These are phyloP conservation scores for Gadus chalcogrammus DNA, from an alignment of 2,113 vertebrate genomes.

Conservation along the genomic window DNA sequence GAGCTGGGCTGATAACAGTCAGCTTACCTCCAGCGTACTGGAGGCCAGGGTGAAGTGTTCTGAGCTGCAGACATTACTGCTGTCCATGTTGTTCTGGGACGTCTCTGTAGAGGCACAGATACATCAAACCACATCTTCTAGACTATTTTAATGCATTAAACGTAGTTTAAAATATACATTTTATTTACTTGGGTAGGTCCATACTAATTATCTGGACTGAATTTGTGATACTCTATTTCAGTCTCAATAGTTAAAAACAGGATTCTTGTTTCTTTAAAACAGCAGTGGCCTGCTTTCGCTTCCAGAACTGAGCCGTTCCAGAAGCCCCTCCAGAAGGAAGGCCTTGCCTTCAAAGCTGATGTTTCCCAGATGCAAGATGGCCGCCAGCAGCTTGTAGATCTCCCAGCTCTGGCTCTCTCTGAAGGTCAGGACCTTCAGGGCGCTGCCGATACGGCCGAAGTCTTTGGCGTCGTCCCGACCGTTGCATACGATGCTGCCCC, in stretches of 20 bases:
- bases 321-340: too few species aligned
- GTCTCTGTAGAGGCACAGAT: slow-evolving; percentile 65
- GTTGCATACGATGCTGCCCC: slow-evolving; percentile 75
- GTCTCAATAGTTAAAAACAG: too few species aligned
- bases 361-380: slow-evolving; percentile 90
- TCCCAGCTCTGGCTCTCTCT: slow-evolving; percentile 82
- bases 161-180: too few species aligned
- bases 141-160: too few species aligned
- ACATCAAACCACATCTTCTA: too few species aligned
- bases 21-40: slow-evolving; percentile 81
- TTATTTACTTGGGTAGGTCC: too few species aligned
- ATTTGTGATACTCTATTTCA: too few species aligned
- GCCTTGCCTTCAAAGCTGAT: slow-evolving; percentile 55
- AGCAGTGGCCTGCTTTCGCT: too few species aligned
- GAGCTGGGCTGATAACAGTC: background rate
- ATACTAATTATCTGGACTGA: too few species aligned
- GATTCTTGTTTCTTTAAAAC: too few species aligned
- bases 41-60: slow-evolving; percentile 71
- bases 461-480: slow-evolving; percentile 78
- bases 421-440: slow-evolving; percentile 88
- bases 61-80: slow-evolving; percentile 77
- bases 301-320: too few species aligned
- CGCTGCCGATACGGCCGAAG: slow-evolving; percentile 76
- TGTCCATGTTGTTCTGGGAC: slow-evolving; percentile 82
- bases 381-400: slow-evolving; percentile 85